Conservation (phyloP, 2,888 invertebrate species). For the Mythimna vitellina region DNA sequence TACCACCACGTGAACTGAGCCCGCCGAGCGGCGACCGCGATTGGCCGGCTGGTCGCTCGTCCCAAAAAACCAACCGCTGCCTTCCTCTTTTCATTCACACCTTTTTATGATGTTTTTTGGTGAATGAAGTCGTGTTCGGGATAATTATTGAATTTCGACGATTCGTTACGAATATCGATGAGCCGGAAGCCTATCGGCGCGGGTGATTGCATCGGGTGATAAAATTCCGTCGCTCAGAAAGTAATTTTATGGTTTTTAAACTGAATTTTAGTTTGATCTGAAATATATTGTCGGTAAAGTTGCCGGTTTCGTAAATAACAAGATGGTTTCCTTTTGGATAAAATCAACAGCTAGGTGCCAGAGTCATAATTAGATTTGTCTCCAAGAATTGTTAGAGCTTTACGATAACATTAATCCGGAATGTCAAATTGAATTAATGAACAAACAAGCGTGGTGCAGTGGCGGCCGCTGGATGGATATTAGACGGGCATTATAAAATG, state of each 20-base stretch:
- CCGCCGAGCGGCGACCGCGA: slow-evolving; percentile 69
- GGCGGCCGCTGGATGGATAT: slow-evolving; percentile 73
- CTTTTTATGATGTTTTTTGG: slow-evolving; percentile 88
- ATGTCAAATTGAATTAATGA: slow-evolving; percentile 65
- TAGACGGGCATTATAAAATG: slow-evolving; percentile 87
- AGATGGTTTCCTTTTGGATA: slow-evolving; percentile 9
- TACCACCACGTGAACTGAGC: slow-evolving; percentile 76
- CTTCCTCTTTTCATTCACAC: slow-evolving; percentile 89
- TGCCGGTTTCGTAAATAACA: slow-evolving; percentile 30
- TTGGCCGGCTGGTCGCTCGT: slow-evolving; percentile 70
- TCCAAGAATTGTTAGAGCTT: slow-evolving; percentile 1
- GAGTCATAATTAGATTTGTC: slow-evolving; percentile 15
- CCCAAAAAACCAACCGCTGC: slow-evolving; percentile 84
- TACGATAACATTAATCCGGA: slow-evolving; percentile 74
- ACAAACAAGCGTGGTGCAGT: slow-evolving; percentile 70
- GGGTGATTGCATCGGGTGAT: slow-evolving; percentile 86
- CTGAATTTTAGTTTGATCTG: slow-evolving; percentile 78
- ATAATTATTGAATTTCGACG: slow-evolving; percentile 90
- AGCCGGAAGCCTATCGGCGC: slow-evolving; percentile 88
- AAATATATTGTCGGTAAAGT: slow-evolving; percentile 65
- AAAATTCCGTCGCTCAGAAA: slow-evolving; percentile 86
- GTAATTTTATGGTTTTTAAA: slow-evolving; percentile 90
- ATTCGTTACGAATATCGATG: slow-evolving; percentile 91
- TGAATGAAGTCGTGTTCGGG: slow-evolving; percentile 90
- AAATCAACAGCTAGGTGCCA: neutral